These are phyloP conservation scores for Esox lucius DNA, from an alignment of 2,797 vertebrate genomes.

Conservation along the genomic window DNA sequence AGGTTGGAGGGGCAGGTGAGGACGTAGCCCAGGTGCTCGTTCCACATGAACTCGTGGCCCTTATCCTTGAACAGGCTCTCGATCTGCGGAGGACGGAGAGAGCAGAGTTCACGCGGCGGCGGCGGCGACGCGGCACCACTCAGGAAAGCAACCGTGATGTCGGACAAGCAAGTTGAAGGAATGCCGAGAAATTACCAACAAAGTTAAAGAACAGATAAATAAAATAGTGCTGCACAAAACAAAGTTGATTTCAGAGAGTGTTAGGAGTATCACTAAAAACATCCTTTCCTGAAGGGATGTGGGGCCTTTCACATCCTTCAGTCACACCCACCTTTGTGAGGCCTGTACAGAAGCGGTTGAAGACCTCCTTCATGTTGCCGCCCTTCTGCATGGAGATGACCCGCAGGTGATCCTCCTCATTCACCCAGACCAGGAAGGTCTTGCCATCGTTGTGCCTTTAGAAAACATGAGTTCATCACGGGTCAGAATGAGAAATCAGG, in stretches of 20 bases:
- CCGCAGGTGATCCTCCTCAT: conserved; percentile 89
- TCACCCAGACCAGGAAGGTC: conserved; percentile 90
- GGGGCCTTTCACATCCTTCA: background rate
- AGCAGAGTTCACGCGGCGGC: too few species aligned
- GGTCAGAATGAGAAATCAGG: background rate
- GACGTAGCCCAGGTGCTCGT: conserved; percentile 85
- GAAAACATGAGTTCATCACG: background rate
- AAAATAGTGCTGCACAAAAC: too few species aligned
- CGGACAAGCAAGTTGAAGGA: background rate
- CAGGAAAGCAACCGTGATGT: background rate
- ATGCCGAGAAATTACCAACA: too few species aligned
- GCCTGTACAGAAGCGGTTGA: conserved; percentile 84
- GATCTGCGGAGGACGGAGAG: conserved; percentile 69
- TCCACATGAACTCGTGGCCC: conserved; percentile 89
- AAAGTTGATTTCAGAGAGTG: background rate
- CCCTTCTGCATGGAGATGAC: conserved; percentile 93
- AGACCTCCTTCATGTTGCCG: conserved; percentile 90
- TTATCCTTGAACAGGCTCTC: conserved; percentile 86
- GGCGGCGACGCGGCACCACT: too few species aligned
- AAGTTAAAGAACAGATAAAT: too few species aligned
- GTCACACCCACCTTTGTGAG: conserved; percentile 77
- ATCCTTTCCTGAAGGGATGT: background rate
- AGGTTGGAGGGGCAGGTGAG: conserved; percentile 90
- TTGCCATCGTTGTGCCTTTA: conserved; percentile 88
- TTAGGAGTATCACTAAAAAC: background rate